Evolutionary conservation across 2,113 vertebrate genomes (phyloP).

Genomic region (Callochromis pleurospilus): DNA sequence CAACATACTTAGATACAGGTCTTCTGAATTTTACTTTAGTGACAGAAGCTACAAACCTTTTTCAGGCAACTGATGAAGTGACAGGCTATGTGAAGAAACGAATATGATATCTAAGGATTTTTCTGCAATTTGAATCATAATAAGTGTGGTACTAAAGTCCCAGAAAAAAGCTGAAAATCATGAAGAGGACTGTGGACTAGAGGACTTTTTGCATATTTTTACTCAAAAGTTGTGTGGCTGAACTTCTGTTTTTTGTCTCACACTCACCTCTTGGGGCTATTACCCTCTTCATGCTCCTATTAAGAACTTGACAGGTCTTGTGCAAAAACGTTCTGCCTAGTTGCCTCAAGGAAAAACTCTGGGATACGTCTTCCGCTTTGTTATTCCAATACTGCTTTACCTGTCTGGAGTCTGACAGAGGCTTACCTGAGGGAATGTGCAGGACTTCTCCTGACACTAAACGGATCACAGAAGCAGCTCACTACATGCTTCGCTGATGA

Average conservation of each 20-base stretch:
- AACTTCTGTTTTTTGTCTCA: constrained; percentile 30
- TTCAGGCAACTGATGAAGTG: not conserved
- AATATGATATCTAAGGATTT: not conserved
- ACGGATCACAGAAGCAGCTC: constrained; percentile 50
- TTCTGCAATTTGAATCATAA: not conserved
- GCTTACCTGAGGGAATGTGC: constrained; percentile 57
- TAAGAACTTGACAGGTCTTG: constrained; percentile 44
- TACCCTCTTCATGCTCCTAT: constrained; percentile 7
- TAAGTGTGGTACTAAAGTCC: not conserved
- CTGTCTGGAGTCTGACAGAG: constrained; percentile 60
- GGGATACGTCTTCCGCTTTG: constrained; percentile 44
- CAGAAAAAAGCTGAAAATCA: not conserved
- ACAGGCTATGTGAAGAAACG: not conserved
- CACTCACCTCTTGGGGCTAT: constrained; percentile 15
- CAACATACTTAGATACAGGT: not conserved
- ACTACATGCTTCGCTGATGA: constrained; percentile 33
- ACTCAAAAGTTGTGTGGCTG: not conserved
- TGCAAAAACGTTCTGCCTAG: constrained; percentile 29
- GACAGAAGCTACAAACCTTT: not conserved
- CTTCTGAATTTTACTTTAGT: not conserved
- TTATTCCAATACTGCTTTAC: constrained; percentile 50
- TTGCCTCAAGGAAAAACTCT: constrained; percentile 44
- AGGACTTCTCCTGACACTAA: constrained; percentile 36
- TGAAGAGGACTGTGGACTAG: not conserved
- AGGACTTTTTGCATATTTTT: constrained; percentile 4